phyloP scores from a whole-genome alignment of 2,888 invertebrate species.

The Pachycephus smyrnensis region DNA sequence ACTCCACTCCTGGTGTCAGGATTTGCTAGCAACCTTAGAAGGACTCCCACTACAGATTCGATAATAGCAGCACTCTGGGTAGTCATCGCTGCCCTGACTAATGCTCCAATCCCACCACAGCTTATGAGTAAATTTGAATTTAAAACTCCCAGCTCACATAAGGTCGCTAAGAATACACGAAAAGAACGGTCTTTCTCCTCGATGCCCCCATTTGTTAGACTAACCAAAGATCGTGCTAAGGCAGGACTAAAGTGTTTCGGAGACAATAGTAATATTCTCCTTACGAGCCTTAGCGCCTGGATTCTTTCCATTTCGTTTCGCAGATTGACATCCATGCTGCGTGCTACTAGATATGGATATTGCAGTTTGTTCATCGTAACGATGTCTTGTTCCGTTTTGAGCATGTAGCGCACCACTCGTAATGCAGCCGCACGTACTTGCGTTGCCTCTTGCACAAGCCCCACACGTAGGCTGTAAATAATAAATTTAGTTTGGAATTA shows the following conservation, averaged over 20 bases:
- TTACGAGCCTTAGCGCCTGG: slow-evolving; percentile 89
- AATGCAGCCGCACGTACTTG: slow-evolving; percentile 91
- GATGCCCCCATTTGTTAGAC: slow-evolving; percentile 83
- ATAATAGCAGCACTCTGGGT: slow-evolving; percentile 90
- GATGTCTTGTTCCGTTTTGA: slow-evolving; percentile 83
- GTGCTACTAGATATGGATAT: slow-evolving; percentile 85
- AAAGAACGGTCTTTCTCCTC: slow-evolving; percentile 87
- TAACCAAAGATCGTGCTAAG: slow-evolving; percentile 83
- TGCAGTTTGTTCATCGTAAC: slow-evolving; percentile 83
- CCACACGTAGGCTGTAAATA: slow-evolving; percentile 81
- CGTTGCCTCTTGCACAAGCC: slow-evolving; percentile 87
- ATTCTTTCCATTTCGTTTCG: slow-evolving; percentile 93
- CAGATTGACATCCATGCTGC: slow-evolving; percentile 90
- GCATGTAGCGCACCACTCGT: slow-evolving; percentile 86
- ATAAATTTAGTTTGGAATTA: slow-evolving; percentile 12
- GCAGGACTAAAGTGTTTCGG: slow-evolving; percentile 80
- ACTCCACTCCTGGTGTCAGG: slow-evolving; percentile 85
- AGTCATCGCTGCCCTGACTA: slow-evolving; percentile 85
- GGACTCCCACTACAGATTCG: slow-evolving; percentile 89
- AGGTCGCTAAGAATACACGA: slow-evolving; percentile 85
- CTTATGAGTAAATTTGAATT: slow-evolving; percentile 85
- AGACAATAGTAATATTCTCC: slow-evolving; percentile 75
- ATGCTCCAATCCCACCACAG: slow-evolving; percentile 85
- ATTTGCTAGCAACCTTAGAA: slow-evolving; percentile 86
- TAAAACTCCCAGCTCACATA: slow-evolving; percentile 89